A percentile compares a stretch with the other conserved stretches of the same genome.
Conservation (phyloP, 2,888 invertebrate genomes). For the Tetragnatha montana region DNA sequence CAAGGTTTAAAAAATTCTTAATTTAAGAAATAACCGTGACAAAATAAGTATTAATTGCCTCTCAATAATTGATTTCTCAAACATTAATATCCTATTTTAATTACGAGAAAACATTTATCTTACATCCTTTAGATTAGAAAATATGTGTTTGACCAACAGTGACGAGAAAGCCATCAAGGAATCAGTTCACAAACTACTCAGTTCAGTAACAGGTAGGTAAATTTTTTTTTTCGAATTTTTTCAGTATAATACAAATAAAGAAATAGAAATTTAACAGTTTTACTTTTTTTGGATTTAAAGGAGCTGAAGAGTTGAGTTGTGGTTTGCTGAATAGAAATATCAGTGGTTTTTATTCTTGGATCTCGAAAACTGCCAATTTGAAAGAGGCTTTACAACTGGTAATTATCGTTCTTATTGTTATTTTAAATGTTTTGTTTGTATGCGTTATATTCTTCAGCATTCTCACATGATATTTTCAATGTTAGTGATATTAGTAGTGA, state of each 20-base stretch:
- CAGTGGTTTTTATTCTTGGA: slow-evolving; percentile 57
- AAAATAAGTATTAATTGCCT: too few relatives aligned
- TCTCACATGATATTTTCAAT: not conserved
- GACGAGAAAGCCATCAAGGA: slow-evolving; percentile 42
- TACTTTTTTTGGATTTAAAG: slow-evolving; percentile 16
- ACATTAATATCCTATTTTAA: too few relatives aligned
- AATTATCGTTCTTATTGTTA: not conserved
- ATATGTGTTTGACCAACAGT: slow-evolving; percentile 30
- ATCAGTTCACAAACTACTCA: slow-evolving; percentile 20
- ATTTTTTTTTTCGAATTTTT: not conserved
- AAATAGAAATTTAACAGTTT: not conserved
- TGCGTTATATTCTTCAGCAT: not conserved
- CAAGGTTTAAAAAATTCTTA: too few relatives aligned
- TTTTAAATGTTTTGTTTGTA: not conserved
- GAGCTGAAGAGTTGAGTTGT: slow-evolving; percentile 52
- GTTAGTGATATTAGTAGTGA: not conserved
- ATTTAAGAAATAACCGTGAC: too few relatives aligned
- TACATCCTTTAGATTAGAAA: not conserved
- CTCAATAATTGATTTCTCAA: too few relatives aligned
- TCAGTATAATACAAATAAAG: too few relatives aligned
- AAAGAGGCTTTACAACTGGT: slow-evolving; percentile 43
- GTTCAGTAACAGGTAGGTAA: slow-evolving; percentile 44
- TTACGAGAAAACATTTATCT: too few relatives aligned
- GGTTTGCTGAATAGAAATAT: slow-evolving; percentile 51
- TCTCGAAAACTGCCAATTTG: slow-evolving; percentile 44